Evolutionary conservation across 2,113 vertebrate genomes (phyloP).

Genomic region (Turdus rufiventris): DNA sequence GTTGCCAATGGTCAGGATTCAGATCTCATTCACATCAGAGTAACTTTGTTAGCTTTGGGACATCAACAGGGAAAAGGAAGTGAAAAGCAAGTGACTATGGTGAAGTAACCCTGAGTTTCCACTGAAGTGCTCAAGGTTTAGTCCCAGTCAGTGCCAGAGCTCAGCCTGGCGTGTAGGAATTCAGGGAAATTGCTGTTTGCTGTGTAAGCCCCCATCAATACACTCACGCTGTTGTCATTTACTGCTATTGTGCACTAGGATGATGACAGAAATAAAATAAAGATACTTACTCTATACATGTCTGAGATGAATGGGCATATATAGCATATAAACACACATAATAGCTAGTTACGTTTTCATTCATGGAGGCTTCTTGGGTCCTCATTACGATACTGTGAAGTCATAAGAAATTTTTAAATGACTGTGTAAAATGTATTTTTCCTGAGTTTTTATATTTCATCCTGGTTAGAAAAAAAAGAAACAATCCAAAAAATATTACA

Average conservation of each 20-base stretch:
- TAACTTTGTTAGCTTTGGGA: not conserved
- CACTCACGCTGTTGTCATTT: not conserved
- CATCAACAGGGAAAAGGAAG: conserved; percentile 40
- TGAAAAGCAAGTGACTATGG: conserved; percentile 6
- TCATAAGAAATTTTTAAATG: not conserved
- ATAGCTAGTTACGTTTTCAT: not conserved
- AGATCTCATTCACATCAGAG: conserved; percentile 27
- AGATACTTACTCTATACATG: not conserved
- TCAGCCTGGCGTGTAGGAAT: not conserved
- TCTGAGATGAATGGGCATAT: not conserved
- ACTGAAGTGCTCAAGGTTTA: not conserved
- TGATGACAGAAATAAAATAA: not conserved
- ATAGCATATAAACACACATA: not conserved
- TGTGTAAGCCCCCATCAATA: not conserved
- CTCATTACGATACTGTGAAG: not conserved
- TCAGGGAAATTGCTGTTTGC: not conserved
- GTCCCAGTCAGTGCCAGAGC: not conserved
- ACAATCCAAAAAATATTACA: rapidly evolving
- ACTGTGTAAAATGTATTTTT: not conserved
- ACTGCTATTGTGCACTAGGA: not conserved
- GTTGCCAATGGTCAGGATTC: conserved; percentile 41
- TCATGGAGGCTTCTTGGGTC: not conserved
- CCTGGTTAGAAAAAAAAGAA: not conserved
- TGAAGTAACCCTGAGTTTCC: conserved; percentile 37
- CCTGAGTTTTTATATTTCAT: not conserved